Evolutionary conservation across 1,140 invertebrate genomes (phyloP), one percentile per base, ranked within the genome.

Genomic region (Ceratosolen solmsi): DNA sequence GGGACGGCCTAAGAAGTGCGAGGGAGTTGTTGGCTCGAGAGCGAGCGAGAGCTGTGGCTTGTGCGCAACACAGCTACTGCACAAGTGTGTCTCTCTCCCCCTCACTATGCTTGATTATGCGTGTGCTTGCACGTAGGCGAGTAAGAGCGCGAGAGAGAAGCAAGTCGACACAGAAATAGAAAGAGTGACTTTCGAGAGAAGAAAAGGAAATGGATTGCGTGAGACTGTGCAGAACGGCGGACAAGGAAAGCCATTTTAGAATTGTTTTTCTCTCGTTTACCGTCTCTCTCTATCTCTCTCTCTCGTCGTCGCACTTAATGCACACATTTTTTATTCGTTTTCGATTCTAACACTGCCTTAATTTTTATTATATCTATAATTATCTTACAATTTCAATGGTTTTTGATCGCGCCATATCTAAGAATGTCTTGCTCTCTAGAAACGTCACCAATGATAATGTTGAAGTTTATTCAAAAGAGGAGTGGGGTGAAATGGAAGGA

Each of bases 1-100:
- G 68, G 17, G 56, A 71, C 30, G 65, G 79, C 68, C 56, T 51
- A 60, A 85, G 82, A 82, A 36, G 63, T 73, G 71, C 71, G 72
- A 74, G 72, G 72, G 72, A 74, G 72, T 76, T 13, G 74, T 75
- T 17, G 73, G 73, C 27, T 13, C n/a, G 51, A 20, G 71, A 17
- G 49, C 49, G 73, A 27, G 36, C 3, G 22, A 3, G 22, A 30
- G 5, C 51, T 20, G 15, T 13, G 2, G 51, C 17, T 15, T 22
- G 13, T 54, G 51, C 51, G 20, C 51, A 22, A 54, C 51, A 54
- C 51, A 11, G 20, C 51, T 54, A 54, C 51, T 54, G 11, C 20
- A 22, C 3, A 4, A 54, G 9, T 22, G 11, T 54, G 51, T 46
- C 41, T 46, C 41, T 46, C 41, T 46, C 41, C 41, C 5, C 13